Conservation (phyloP, 2,888 invertebrate species). For the Amphiduros pacificus region DNA sequence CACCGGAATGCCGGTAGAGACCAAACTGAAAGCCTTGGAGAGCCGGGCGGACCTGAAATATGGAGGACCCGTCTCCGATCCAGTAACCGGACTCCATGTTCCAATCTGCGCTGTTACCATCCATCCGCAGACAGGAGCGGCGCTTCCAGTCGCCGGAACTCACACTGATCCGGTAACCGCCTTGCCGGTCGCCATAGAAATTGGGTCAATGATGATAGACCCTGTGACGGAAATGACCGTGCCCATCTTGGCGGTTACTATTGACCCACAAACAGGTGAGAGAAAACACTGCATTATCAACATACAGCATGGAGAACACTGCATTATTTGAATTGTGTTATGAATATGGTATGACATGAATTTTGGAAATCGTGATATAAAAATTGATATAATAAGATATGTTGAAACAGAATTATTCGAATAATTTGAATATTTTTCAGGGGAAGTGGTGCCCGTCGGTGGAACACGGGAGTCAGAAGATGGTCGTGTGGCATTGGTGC, state of each 20-base stretch:
- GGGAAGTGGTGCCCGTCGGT: slow-evolving; percentile 51
- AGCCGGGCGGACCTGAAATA: slow-evolving; percentile 44
- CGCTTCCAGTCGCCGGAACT: slow-evolving; percentile 52
- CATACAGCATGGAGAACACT: too few species aligned
- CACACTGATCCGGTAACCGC: slow-evolving; percentile 54
- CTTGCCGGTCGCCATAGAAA: slow-evolving; percentile 52
- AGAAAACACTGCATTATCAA: background rate
- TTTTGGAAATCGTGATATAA: too few species aligned
- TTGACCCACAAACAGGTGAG: slow-evolving; percentile 48
- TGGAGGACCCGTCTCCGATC: slow-evolving; percentile 48
- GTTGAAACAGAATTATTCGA: too few species aligned
- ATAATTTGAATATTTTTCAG: slow-evolving; percentile 26
- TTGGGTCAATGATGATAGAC: slow-evolving; percentile 54
- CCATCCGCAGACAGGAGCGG: slow-evolving; percentile 43
- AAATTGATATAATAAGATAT: too few species aligned
- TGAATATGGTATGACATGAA: too few species aligned
- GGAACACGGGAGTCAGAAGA: slow-evolving; percentile 37
- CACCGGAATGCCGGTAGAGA: slow-evolving; percentile 39
- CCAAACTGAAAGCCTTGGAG: slow-evolving; percentile 43
- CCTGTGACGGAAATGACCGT: slow-evolving; percentile 47
- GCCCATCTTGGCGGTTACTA: slow-evolving; percentile 49
- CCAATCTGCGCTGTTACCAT: slow-evolving; percentile 55
- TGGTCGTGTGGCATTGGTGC: slow-evolving; percentile 42
- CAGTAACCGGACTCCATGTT: slow-evolving; percentile 49
- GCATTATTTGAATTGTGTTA: too few species aligned